Evolutionary conservation across 2,113 vertebrate species (phyloP).

Genomic region (Montifringilla adamsi): DNA sequence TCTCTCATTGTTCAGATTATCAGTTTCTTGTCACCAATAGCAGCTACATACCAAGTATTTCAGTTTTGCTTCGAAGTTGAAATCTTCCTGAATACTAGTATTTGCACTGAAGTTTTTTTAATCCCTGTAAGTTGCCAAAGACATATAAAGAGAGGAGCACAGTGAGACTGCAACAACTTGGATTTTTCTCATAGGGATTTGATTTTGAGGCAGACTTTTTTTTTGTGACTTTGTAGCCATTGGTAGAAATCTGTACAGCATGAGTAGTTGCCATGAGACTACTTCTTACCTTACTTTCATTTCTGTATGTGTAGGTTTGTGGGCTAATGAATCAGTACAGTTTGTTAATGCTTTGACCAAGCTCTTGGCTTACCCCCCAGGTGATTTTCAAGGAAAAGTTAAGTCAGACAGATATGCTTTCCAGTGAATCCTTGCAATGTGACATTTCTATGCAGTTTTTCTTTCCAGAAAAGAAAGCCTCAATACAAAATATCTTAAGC

Average conservation of each 20-base stretch:
- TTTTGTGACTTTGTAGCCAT: background rate
- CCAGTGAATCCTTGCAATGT: background rate
- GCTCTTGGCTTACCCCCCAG: background rate
- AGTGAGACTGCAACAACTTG: background rate
- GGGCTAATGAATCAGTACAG: background rate
- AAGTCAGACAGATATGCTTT: background rate
- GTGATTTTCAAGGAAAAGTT: background rate
- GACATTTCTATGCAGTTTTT: background rate
- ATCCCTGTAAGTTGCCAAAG: background rate
- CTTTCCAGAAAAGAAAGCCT: background rate
- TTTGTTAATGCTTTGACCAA: background rate
- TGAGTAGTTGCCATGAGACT: background rate
- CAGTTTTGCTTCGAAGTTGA: background rate
- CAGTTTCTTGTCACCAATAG: background rate
- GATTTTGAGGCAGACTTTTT: background rate
- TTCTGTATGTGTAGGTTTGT: background rate
- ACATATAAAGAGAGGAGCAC: background rate
- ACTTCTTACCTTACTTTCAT: background rate
- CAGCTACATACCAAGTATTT: background rate
- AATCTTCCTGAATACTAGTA: background rate
- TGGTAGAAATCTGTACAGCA: background rate
- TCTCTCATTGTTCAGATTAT: background rate
- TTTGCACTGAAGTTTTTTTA: background rate
- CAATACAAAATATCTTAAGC: background rate
- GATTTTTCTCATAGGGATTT: conserved; percentile 12